Percentiles rank a stretch among this genome's conserved stretches.
Conservation (phyloP, 2,888 invertebrate genomes). For the Drosophila paranaensis region DNA sequence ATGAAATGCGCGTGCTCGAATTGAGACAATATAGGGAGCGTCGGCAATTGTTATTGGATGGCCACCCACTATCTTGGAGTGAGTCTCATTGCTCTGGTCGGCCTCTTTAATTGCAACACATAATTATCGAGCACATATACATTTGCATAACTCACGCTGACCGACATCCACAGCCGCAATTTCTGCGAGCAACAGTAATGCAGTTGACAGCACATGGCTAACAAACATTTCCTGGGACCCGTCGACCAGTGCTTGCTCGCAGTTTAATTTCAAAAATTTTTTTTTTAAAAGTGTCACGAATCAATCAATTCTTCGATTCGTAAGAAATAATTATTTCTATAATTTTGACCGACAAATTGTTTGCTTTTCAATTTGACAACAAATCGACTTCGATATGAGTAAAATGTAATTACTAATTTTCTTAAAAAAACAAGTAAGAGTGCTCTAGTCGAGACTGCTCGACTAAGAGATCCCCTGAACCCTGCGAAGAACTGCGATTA, state of each 20-base stretch:
- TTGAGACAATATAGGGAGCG: slow-evolving; percentile 55
- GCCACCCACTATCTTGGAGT: slow-evolving; percentile 58
- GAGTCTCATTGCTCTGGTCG: slow-evolving; percentile 10
- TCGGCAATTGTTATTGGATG: slow-evolving; percentile 25
- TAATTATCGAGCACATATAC: background rate
- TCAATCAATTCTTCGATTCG: background rate
- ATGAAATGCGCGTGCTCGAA: slow-evolving; percentile 44
- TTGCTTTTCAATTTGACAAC: slow-evolving; percentile 30
- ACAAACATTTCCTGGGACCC: slow-evolving; percentile 20
- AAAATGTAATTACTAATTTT: background rate
- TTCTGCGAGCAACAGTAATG: slow-evolving; percentile 1
- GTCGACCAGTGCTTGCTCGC: background rate
- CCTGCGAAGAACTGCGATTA: too few species aligned
- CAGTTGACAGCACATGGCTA: background rate
- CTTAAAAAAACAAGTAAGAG: too few species aligned
- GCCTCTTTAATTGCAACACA: slow-evolving; percentile 4
- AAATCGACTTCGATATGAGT: background rate
- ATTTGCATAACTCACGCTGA: slow-evolving; percentile 1
- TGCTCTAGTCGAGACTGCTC: too few species aligned
- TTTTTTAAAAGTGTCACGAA: background rate
- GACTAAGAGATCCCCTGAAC: too few species aligned
- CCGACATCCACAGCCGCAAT: background rate
- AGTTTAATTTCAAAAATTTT: background rate
- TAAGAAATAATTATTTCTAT: background rate
- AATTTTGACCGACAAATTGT: background rate